These are phyloP conservation scores for Paramuricea clavata DNA, from an alignment of 92 coral and sea anemone species.

Conservation along the genomic window DNA sequence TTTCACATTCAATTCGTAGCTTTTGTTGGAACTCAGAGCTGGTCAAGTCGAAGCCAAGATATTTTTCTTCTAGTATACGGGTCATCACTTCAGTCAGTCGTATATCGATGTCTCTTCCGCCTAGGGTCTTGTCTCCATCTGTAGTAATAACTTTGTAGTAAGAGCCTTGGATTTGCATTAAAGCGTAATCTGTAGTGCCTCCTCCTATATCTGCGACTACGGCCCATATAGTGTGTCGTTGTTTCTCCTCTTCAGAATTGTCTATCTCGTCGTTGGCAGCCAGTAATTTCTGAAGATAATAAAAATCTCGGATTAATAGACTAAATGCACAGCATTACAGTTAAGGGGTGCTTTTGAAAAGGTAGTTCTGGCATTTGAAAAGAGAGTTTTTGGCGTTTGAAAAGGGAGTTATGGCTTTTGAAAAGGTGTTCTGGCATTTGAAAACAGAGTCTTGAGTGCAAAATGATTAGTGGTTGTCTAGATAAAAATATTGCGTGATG, in stretches of 20 bases:
- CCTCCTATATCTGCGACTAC: constrained; percentile 45
- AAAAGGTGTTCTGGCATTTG: no score
- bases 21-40: constrained; percentile 4
- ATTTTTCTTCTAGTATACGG: background rate
- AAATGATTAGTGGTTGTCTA: no score
- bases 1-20: constrained; percentile 25
- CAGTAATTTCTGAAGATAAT: background rate
- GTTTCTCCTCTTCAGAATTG: background rate
- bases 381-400: no score
- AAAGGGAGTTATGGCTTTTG: no score
- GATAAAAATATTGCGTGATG: no score
- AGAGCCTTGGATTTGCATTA: constrained; percentile 24
- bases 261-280: background rate
- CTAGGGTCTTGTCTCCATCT: constrained; percentile 37
- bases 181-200: constrained; percentile 42
- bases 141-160: constrained; percentile 34
- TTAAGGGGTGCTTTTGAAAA: no score
- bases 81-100: background rate
- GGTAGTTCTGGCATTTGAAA: no score
- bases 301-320: no score
- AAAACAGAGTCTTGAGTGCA: no score
- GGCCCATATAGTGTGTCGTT: background rate
- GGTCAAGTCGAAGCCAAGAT: background rate
- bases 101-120: constrained; percentile 47
- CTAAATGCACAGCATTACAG: no score